These are phyloP conservation scores for Climacteris rufus DNA, from an alignment of 2,113 vertebrate genomes.

Conservation along the genomic window DNA sequence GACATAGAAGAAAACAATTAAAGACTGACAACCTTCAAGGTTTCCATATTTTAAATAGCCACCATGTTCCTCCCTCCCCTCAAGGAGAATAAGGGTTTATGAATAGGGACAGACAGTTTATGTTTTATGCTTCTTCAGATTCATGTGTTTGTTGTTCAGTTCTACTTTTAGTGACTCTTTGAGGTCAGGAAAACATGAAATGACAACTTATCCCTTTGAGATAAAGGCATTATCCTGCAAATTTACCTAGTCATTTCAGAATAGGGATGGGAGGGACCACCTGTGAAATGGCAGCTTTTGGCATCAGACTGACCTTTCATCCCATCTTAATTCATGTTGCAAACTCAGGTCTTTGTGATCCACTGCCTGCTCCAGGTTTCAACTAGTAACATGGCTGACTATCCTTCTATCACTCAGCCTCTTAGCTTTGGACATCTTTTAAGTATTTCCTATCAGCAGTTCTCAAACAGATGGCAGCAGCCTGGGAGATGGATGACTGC, in stretches of 20 bases:
- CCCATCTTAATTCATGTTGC: background rate
- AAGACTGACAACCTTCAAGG: background rate
- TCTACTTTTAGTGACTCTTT: background rate
- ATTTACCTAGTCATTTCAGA: background rate
- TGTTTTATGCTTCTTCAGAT: background rate
- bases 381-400: background rate
- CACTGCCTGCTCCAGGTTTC: background rate
- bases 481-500: background rate
- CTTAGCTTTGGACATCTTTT: background rate
- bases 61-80: background rate
- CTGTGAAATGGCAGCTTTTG: background rate
- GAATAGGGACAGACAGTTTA: background rate
- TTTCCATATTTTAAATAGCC: background rate
- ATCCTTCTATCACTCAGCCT: background rate
- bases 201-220: background rate
- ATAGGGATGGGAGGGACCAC: background rate
- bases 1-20: background rate
- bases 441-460: background rate
- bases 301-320: background rate
- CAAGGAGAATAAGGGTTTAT: background rate
- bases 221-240: background rate
- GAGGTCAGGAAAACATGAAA: background rate
- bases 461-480: background rate
- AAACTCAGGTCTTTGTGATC: background rate
- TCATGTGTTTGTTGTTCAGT: background rate